These are phyloP conservation scores for Ameiurus melas DNA, from an alignment of 2,113 vertebrate genomes.

Conservation along the genomic window DNA sequence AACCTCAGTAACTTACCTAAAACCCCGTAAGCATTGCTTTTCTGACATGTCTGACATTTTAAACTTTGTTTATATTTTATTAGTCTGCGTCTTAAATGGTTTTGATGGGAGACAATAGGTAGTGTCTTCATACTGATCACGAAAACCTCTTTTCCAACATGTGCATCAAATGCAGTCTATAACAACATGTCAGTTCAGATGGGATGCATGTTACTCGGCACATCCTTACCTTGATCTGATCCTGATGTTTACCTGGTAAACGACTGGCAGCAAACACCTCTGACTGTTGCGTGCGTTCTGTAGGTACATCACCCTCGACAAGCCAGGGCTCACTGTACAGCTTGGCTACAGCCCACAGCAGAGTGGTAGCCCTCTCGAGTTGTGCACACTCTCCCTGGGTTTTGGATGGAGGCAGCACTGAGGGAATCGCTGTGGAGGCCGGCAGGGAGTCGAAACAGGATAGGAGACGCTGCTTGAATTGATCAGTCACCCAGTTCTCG, in stretches of 20 bases:
- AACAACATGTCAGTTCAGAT: background rate
- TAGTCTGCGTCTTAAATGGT: no score
- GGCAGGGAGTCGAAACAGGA: slow-evolving; percentile 69
- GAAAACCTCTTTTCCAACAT: no score
- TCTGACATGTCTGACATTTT: background rate
- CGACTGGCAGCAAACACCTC: slow-evolving; percentile 73
- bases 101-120: background rate
- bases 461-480: slow-evolving; percentile 72
- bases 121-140: background rate
- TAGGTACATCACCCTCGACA: slow-evolving; percentile 65
- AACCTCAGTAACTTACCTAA: background rate
- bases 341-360: slow-evolving; percentile 74
- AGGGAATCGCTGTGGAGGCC: slow-evolving; percentile 72
- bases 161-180: background rate
- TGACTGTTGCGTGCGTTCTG: slow-evolving; percentile 74
- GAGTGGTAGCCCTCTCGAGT: slow-evolving; percentile 65
- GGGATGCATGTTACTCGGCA: background rate
- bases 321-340: slow-evolving; percentile 70
- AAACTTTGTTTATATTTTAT: background rate
- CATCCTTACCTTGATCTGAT: slow-evolving; percentile 71
- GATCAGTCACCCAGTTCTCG: slow-evolving; percentile 76
- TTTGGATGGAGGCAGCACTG: slow-evolving; percentile 66
- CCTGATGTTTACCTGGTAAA: slow-evolving; percentile 67
- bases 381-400: slow-evolving; percentile 56
- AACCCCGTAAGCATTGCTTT: background rate